Conservation (phyloP, 2,797 vertebrate genomes). For the Tenualosa thibaudeaui region DNA sequence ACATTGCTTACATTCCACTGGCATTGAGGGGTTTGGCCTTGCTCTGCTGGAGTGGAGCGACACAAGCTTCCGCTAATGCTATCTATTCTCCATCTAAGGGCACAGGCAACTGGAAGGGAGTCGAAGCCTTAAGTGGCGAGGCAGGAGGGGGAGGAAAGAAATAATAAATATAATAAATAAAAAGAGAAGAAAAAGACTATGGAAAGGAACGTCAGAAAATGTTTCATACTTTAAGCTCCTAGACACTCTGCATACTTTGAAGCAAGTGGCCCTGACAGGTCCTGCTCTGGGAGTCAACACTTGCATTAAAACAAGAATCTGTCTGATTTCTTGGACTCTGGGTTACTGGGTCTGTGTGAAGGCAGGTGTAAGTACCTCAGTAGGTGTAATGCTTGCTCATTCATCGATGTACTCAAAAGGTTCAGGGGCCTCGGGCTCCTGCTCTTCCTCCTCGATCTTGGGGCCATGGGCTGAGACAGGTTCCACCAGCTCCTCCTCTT, state of each 20-base stretch:
- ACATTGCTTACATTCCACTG: constrained; percentile 60
- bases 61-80: constrained; percentile 25
- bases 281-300: background rate
- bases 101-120: background rate
- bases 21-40: constrained; percentile 45
- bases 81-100: constrained; percentile 33
- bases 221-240: background rate
- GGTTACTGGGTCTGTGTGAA: background rate
- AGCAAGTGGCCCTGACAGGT: background rate
- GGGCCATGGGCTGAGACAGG: constrained; percentile 95
- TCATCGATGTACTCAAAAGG: constrained; percentile 98
- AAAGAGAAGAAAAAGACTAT: background rate
- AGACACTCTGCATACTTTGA: background rate
- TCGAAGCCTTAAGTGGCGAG: constrained; percentile 1
- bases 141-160: background rate
- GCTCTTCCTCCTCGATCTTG: constrained; percentile 97
- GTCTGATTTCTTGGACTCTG: background rate
- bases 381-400: constrained; percentile 62
- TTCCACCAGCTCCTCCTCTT: constrained; percentile 95
- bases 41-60: constrained; percentile 37
- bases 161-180: background rate
- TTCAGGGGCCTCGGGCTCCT: constrained; percentile 95
- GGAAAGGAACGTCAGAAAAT: background rate
- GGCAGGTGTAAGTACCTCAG: background rate
- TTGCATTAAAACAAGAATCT: background rate